A percentile compares a stretch with the other conserved stretches of the same genome.
Conservation (phyloP, 2,113 vertebrate genomes). For the Gracilinanus agilis region DNA sequence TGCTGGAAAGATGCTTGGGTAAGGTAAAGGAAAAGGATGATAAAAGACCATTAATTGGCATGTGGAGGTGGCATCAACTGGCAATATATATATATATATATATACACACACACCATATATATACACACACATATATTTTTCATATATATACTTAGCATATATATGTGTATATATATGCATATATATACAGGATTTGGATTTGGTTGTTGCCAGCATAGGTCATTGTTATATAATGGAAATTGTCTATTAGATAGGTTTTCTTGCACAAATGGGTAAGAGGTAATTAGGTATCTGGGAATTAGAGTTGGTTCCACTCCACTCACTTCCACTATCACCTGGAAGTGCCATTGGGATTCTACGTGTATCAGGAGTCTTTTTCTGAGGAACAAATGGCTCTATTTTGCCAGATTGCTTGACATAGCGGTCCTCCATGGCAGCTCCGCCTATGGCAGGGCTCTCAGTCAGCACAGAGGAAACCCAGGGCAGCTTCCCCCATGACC, state of each 20-base stretch:
- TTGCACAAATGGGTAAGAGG: constrained; percentile 98
- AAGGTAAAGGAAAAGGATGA: constrained; percentile 93
- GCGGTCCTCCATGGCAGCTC: too few relatives aligned
- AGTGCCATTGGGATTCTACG: constrained; percentile 93
- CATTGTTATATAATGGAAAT: constrained; percentile 94
- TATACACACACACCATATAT: too few relatives aligned
- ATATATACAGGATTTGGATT: constrained; percentile 91
- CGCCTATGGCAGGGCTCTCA: too few relatives aligned
- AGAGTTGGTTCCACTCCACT: constrained; percentile 92
- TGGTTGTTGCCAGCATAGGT: constrained; percentile 96
- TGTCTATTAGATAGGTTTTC: constrained; percentile 97
- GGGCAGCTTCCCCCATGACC: too few relatives aligned
- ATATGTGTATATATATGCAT: too few relatives aligned
- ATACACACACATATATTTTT: too few relatives aligned
- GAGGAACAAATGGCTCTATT: constrained; percentile 98
- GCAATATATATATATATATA: constrained; percentile 97
- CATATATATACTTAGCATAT: too few relatives aligned
- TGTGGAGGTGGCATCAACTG: constrained; percentile 97
- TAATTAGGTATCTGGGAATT: constrained; percentile 98
- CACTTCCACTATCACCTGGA: constrained; percentile 88
- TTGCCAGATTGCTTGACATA: constrained; percentile 98
- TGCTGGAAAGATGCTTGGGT: constrained; percentile 90
- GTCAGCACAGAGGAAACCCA: too few relatives aligned
- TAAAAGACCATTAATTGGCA: constrained; percentile 98
- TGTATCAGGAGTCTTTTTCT: constrained; percentile 95